Evolutionary conservation across 1,140 invertebrate species (phyloP), one percentile per base, ranked within the genome.

Genomic region (Fopius arisanus): DNA sequence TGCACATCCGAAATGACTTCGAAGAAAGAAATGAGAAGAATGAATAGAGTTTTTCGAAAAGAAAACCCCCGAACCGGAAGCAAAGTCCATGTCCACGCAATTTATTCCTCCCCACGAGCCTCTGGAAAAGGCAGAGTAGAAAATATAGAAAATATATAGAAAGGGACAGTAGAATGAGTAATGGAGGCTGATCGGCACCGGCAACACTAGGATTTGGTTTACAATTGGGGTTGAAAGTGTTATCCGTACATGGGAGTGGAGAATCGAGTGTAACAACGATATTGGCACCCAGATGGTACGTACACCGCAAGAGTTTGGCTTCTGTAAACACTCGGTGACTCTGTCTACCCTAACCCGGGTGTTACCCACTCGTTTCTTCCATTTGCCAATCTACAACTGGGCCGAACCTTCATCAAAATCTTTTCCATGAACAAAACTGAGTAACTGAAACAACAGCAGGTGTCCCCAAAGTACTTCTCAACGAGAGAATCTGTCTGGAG

Each of bases 241-340:
- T 31, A 54, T 59, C 43, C 31, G 63, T 67, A 70, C 33, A 54
- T 16, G 67, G 59, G 28, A 19, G 1, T 28, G 72, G 33, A 33
- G 68, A 67, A 29, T 63, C 33, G 76, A 68, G 74, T 73, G 73
- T 70, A 80, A 83, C 78, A 77, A 71, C 78, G 78, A 77, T 75
- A 84, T 85, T 80, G 81, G 76, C 78, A 78, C 54, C 54, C 82
- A 85, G 82, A 84, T 85, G 82, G 79, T 79, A 80, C 77, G 70
- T 72, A 73, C 68, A 68, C 41, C 66, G 23, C 62, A 65, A 75
- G 48, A 75, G 67, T 73, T 75, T 67, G 37, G 67, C 51, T 51
- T 31, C 41, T 72, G 67, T 67, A 71, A 59, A 59, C 72, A 70
- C 51, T 37, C 65, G 43, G 43, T 59, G 54, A 26, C 54, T 59